Percentiles rank a stretch among this genome's conserved stretches.
These are phyloP conservation scores for Halesus radiatus DNA, from an alignment of 1,140 invertebrate genomes.

Conservation along the genomic window DNA sequence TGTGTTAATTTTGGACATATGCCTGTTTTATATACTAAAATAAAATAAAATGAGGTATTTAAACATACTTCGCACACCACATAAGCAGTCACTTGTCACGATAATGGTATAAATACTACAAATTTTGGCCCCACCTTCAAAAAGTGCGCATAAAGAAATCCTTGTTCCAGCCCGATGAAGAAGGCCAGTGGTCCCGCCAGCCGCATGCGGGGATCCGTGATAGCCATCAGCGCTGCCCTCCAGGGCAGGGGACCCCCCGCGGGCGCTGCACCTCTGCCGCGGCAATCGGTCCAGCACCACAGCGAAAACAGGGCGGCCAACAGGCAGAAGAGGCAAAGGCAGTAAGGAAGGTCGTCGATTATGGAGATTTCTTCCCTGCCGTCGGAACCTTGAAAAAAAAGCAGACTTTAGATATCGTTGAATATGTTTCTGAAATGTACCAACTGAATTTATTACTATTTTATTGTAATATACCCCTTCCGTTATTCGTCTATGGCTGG, in stretches of 20 bases:
- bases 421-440: neutral
- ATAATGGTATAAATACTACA: too few species aligned
- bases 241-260: slow-evolving; percentile 58
- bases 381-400: neutral
- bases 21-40: too few species aligned
- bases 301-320: slow-evolving; percentile 36
- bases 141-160: slow-evolving; percentile 81
- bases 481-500: too few species aligned
- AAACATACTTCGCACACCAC: too few species aligned
- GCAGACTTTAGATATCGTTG: too few species aligned
- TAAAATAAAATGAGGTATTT: too few species aligned
- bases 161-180: slow-evolving; percentile 81
- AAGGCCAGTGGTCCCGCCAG: slow-evolving; percentile 76
- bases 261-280: slow-evolving; percentile 52
- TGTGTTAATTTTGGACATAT: too few species aligned
- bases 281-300: slow-evolving; percentile 63
- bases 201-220: slow-evolving; percentile 70
- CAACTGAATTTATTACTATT: too few species aligned
- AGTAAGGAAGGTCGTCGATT: slow-evolving; percentile 69
- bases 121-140: slow-evolving; percentile 68
- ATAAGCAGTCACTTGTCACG: too few species aligned
- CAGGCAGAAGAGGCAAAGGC: slow-evolving; percentile 63
- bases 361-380: slow-evolving; percentile 65
- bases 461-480: too few species aligned
- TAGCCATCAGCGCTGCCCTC: slow-evolving; percentile 62